These are phyloP conservation scores for Blastobasis lacticolella DNA, from an alignment of 2,888 invertebrate species.

Conservation along the genomic window DNA sequence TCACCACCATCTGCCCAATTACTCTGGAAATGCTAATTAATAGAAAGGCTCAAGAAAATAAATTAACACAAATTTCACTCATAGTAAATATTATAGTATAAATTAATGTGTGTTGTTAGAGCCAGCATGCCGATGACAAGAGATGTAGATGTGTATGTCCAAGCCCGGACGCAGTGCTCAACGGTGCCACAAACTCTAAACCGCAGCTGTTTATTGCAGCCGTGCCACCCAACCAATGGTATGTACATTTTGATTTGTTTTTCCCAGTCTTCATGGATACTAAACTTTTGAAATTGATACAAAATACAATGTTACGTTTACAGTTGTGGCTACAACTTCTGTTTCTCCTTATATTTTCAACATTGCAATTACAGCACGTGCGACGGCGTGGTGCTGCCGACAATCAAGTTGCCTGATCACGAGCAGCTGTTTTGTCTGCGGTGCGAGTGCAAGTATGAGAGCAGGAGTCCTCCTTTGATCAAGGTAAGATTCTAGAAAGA, in stretches of 20 bases:
- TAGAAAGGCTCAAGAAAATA: too few relatives aligned
- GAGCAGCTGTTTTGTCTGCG: slow-evolving; percentile 88
- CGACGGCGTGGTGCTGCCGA: slow-evolving; percentile 81
- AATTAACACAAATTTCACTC: too few relatives aligned
- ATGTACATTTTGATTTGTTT: slow-evolving; percentile 7
- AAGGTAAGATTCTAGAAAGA: slow-evolving; percentile 73
- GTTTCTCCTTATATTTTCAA: not conserved
- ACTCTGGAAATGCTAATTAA: too few relatives aligned
- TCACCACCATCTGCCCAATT: too few relatives aligned
- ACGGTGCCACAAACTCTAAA: slow-evolving; percentile 38
- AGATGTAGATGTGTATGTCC: slow-evolving; percentile 89
- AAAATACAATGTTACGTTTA: not conserved
- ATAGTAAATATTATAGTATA: too few relatives aligned
- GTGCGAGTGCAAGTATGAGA: slow-evolving; percentile 94
- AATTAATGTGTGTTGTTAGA: slow-evolving; percentile 18
- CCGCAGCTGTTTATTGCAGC: slow-evolving; percentile 81
- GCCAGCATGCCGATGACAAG: slow-evolving; percentile 83
- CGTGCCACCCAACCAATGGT: slow-evolving; percentile 85
- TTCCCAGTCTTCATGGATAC: not conserved
- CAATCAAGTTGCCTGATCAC: slow-evolving; percentile 80
- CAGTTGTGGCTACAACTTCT: not conserved
- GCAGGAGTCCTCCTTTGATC: slow-evolving; percentile 91
- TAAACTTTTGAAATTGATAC: not conserved
- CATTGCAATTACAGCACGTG: slow-evolving; percentile 78
- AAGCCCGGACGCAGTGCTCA: slow-evolving; percentile 78